Evolutionary conservation across 2,888 invertebrate genomes (phyloP), one percentile per base, ranked within the genome.

Genomic region (Alloscopus bannaensis): DNA sequence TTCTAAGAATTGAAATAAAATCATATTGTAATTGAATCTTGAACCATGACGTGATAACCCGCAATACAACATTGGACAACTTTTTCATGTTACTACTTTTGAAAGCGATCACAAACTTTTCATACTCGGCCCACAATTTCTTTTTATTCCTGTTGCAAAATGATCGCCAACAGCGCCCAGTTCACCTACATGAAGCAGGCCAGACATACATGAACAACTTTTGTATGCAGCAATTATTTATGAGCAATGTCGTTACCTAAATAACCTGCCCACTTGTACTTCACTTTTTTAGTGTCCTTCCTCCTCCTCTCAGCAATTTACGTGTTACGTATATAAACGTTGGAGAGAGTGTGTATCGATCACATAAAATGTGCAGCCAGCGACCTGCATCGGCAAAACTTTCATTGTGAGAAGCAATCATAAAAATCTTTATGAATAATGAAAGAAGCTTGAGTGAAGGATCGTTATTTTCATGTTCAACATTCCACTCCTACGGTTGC

Each of bases 1-100:
- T n/a, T n/a, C n/a, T n/a, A 20, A 60, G 60, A 71, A 71, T 71
- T 71, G 71, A 72, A 72, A 72, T 72, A 64, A 55, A 64, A 42
- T 13, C 55, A 22, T 24, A n/a, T 2, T 45, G 31, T 71, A 71
- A 71, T 71, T 62, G 62, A 71, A 62, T 71, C 20, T 62, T 71
- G 50, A 22, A 20, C 11, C 4, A 60, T 76, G 22, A 40, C 68
- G 75, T 76, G 75, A 76, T 60, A 22, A 60, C 24, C 28, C 24
- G 28, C 60, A 66, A 66, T 76, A 76, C 66, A 76, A 60, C 13
- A 26, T 6, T 36, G 13, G 13, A 36, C n/a, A n/a, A n/a, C n/a
- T n/a, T n/a, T n/a, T n/a, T n/a, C n/a, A n/a, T n/a, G n/a, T n/a
- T n/a, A n/a, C n/a, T n/a, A n/a, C n/a, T n/a, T n/a, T n/a, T n/a